A percentile compares a stretch with the other conserved stretches of the same genome.
Conservation (phyloP, 2,113 vertebrate genomes). For the Albula goreensis region DNA sequence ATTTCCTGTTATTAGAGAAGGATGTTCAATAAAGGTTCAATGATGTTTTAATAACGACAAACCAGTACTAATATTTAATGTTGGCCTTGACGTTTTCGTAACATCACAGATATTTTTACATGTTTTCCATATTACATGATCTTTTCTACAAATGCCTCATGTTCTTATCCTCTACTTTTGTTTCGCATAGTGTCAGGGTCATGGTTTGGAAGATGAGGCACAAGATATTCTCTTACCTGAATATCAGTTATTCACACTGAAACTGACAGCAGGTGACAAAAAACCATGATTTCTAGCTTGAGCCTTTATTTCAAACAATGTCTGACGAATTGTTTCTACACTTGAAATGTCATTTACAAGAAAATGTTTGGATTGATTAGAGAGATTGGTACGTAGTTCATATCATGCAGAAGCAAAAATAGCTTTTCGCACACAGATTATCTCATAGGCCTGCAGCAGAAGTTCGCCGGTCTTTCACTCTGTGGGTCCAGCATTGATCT, state of each 20-base stretch:
- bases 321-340: no score
- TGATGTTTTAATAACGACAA: background rate
- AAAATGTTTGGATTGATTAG: background rate
- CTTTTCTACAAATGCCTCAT: no score
- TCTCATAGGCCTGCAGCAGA: slow-evolving; percentile 63
- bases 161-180: background rate
- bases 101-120: no score
- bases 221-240: background rate
- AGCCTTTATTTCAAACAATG: no score
- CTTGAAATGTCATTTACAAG: background rate
- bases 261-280: background rate
- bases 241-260: background rate
- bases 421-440: slow-evolving; percentile 61
- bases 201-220: background rate
- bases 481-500: slow-evolving; percentile 69
- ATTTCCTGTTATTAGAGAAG: background rate
- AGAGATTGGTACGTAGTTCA: background rate
- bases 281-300: background rate
- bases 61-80: no score
- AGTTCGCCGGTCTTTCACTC: slow-evolving; percentile 53
- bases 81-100: no score
- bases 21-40: background rate
- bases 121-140: no score
- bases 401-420: slow-evolving; percentile 30
- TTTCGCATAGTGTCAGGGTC: background rate